Base-by-base conservation (phyloP, 92 coral and sea anemone genomes). In the Heteractis magnifica region DNA sequence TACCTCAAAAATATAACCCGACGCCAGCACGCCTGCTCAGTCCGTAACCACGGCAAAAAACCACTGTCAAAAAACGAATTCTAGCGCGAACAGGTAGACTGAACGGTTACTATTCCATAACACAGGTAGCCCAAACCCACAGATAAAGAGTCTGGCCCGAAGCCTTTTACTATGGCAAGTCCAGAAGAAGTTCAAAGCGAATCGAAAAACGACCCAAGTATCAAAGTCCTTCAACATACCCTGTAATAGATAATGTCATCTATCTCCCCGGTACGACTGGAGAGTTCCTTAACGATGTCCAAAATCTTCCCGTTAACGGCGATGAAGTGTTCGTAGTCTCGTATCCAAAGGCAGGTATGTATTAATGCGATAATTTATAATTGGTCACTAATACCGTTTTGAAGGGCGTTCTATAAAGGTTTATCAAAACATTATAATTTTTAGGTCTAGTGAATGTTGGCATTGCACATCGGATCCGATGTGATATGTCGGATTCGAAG, bases 251-350 rank as follows among this genome's bases (percentile, higher is more conserved):
- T 56, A 56, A 26, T 8, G 21, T 59, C n/a, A 12, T 14, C 6
- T 79, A 56, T 56, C 16, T 56, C 5, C 51, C 71, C 9, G 9
- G 21, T 12, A 62, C 62, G 4, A 79, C 82, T 4, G 44, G 50
- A 34, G 72, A 59, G 23, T 65, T 55, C 59, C 52, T 79, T 16
- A 18, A 34, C 6, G 82, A 59, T 10, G 12, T 79, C 82, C 41
- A 79, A 65, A 18, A 56, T 59, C 19, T 79, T 49, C 73, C 82
- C 6, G 72, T 79, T 3, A 59, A 60, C n/a, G 73, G 19, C 53
- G 86, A 77, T 10, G 89, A 86, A 34, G 86, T 86, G 49, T 87
- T 86, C 52, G 77, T 86, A 14, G 86, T 18, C 16, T 52, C 81
- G 13, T 86, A 62, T 20, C 89, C 89, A 10, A 86, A 81, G 51